Conservation (phyloP, 2,888 invertebrate genomes). For the Dicyrtomina minuta region DNA sequence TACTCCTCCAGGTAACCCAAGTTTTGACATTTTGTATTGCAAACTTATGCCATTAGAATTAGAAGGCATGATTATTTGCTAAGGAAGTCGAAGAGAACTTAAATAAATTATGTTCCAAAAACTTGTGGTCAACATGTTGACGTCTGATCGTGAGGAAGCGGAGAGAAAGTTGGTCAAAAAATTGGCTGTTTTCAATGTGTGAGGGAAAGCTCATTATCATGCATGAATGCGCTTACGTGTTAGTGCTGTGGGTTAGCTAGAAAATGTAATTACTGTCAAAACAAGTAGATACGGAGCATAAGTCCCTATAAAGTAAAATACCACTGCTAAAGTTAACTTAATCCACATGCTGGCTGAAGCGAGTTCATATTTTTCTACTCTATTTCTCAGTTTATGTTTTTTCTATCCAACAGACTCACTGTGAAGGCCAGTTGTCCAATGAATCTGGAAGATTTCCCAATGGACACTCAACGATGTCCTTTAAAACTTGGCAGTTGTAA, state of each 20-base stretch:
- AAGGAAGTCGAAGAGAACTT: too few relatives aligned
- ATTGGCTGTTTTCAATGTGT: conserved; percentile 2
- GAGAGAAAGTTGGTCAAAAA: not conserved
- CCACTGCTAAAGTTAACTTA: too few relatives aligned
- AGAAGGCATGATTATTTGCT: too few relatives aligned
- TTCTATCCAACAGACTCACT: conserved; percentile 68
- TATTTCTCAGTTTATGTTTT: too few relatives aligned
- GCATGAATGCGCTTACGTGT: conserved; percentile 3
- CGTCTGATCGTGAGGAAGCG: too few relatives aligned
- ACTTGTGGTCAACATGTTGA: too few relatives aligned
- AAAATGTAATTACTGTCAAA: too few relatives aligned
- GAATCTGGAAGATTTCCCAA: conserved; percentile 81
- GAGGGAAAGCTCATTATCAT: not conserved
- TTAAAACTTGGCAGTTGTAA: conserved; percentile 79
- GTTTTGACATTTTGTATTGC: not conserved
- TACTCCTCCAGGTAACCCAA: conserved; percentile 57
- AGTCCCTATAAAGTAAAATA: too few relatives aligned
- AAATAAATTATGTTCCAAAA: too few relatives aligned
- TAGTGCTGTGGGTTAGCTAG: conserved; percentile 6
- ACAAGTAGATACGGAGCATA: too few relatives aligned
- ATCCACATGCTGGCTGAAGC: too few relatives aligned
- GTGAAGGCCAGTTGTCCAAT: conserved; percentile 82
- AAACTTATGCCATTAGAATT: too few relatives aligned
- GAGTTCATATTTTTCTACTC: not conserved
- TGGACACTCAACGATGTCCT: conserved; percentile 80